A percentile compares a stretch with the other conserved stretches of the same genome.
Evolutionary conservation across 2,113 vertebrate genomes (phyloP).

Genomic region (Sebastes schlegelii): DNA sequence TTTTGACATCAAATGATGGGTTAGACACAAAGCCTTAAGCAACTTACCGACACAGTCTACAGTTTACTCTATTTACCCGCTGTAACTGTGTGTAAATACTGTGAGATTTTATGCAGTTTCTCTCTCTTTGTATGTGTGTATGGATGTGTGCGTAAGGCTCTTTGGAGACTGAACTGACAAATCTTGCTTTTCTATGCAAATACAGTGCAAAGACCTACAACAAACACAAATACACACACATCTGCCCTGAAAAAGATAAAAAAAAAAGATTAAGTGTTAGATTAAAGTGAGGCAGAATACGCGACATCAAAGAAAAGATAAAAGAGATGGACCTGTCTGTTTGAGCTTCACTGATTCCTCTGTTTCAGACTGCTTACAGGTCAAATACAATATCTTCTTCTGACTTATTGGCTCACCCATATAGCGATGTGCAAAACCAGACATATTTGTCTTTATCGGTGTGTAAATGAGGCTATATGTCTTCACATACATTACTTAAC

Average conservation of each 20-base stretch:
- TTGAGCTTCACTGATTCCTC: constrained; percentile 21
- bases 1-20: constrained; percentile 39
- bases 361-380: constrained; percentile 15
- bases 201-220: constrained; percentile 38
- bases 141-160: constrained; percentile 6
- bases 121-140: neutral
- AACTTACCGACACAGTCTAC: constrained; percentile 24
- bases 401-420: neutral
- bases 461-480: neutral
- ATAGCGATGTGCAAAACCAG: neutral
- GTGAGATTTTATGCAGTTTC: constrained; percentile 26
- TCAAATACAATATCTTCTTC: constrained; percentile 30
- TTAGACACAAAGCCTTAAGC: constrained; percentile 35
- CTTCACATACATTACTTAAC: neutral
- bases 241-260: constrained; percentile 24
- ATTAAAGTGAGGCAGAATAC: constrained; percentile 40
- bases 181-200: constrained; percentile 57
- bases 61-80: constrained; percentile 29
- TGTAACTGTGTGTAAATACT: constrained; percentile 26
- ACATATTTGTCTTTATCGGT: neutral
- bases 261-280: constrained; percentile 9
- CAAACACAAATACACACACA: constrained; percentile 42
- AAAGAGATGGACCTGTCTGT: constrained; percentile 33
- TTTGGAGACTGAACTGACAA: constrained; percentile 33
- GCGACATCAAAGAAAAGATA: constrained; percentile 54